Evolutionary conservation across 2,888 invertebrate genomes (phyloP).

Genomic region (Eupithecia subumbrata): DNA sequence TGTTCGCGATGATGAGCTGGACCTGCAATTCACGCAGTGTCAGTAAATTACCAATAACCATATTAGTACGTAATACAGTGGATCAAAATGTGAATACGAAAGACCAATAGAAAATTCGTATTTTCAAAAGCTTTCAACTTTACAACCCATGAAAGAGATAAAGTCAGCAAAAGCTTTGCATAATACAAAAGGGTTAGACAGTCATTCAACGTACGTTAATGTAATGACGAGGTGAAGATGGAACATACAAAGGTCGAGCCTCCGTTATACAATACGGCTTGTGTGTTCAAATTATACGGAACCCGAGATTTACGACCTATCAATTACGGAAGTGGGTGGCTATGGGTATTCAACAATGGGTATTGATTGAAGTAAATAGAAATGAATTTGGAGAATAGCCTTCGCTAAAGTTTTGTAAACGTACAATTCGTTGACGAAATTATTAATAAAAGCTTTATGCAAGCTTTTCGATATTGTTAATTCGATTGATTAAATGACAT

Average conservation of each 20-base stretch:
- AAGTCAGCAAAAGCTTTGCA: constrained; percentile 9
- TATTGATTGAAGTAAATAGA: neutral
- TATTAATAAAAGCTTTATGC: neutral
- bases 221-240: constrained; percentile 27
- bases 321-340: neutral
- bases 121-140: neutral
- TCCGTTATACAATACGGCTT: constrained; percentile 44
- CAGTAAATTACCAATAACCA: too few species aligned
- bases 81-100: neutral
- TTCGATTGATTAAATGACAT: too few species aligned
- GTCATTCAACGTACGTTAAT: constrained; percentile 1
- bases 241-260: constrained; percentile 43
- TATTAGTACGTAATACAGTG: too few species aligned
- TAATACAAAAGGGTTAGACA: constrained; percentile 11
- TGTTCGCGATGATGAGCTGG: too few species aligned
- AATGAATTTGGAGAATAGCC: neutral
- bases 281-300: constrained; percentile 48
- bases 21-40: too few species aligned
- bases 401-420: neutral
- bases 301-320: constrained; percentile 48
- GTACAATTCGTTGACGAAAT: neutral
- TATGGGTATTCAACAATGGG: constrained; percentile 5
- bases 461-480: neutral
- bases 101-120: neutral
- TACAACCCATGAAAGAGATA: neutral